Conservation (phyloP, 2,888 invertebrate species). For the Tetragonisca angustula region DNA sequence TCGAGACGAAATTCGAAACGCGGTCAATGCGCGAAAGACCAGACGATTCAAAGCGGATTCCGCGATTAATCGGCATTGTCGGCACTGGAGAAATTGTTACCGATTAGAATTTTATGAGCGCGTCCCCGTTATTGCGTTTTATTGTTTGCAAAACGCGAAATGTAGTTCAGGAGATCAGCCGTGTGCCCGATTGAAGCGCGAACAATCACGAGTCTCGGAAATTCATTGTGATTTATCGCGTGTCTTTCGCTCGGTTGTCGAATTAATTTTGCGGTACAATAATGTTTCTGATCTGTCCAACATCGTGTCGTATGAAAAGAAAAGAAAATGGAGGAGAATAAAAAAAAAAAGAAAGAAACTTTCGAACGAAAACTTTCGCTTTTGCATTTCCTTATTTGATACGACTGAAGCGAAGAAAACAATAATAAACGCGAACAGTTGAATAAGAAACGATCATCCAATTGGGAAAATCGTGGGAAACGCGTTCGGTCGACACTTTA, state of each 20-base stretch:
- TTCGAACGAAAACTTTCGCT: background rate
- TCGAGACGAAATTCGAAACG: conserved; percentile 4
- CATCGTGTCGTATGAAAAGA: background rate
- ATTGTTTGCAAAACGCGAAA: conserved; percentile 52
- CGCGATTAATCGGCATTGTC: conserved; percentile 45
- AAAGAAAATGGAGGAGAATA: background rate
- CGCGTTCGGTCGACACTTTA: no score
- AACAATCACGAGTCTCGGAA: conserved; percentile 26
- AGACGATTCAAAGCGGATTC: conserved; percentile 11
- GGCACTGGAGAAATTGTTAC: conserved; percentile 33
- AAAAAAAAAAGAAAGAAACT: background rate
- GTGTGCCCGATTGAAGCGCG: conserved; percentile 23
- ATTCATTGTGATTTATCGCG: conserved; percentile 18
- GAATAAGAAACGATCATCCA: background rate
- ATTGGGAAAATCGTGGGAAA: background rate
- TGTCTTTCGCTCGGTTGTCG: conserved; percentile 12
- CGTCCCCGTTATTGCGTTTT: conserved; percentile 15
- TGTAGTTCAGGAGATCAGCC: conserved; percentile 52
- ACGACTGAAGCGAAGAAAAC: background rate
- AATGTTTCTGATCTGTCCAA: background rate
- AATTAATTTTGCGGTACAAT: background rate
- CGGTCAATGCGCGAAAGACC: conserved; percentile 9
- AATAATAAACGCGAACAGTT: background rate
- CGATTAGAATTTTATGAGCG: conserved; percentile 52
- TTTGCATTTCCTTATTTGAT: background rate